Evolutionary conservation across 2,797 vertebrate genomes (phyloP), one percentile per base, ranked within the genome.

Genomic region (Melanitta fusca): DNA sequence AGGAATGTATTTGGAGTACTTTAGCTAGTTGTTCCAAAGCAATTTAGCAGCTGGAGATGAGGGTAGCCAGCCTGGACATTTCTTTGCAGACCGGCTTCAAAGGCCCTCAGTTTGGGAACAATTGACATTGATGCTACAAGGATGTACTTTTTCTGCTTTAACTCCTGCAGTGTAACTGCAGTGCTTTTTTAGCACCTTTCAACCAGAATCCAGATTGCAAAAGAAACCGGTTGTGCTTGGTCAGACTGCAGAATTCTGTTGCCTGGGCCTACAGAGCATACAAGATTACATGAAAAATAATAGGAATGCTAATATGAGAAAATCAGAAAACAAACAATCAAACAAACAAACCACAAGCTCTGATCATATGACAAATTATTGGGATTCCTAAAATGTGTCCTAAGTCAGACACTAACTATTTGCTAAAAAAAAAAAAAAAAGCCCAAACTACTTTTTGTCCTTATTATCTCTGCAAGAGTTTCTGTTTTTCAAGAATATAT

Each of bases 1-100:
- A 85, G 74, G 88, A 80, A 80, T 13, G 41, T 45, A 53, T 58
- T 79, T 74, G 72, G 86, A 85, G 30, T 80, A 80, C 30, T 94
- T 93, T 58, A 81, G 32, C 32, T 74, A 71, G n/a, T 34, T 94
- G 51, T 93, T 85, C 51, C 38, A 78, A 47, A 4, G 81, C 45
- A 89, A 41, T 87, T 94, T 89, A 94, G 80, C 78, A 94, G 88
- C 79, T 78, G 75, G 84, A 85, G 69, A 69, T 58, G 79, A 96
- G 58, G 57, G 78, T 2, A 87, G 75, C 58, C 83, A 93, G 80
- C 54, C 47, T 51, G 62, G 65, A 74, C 45, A 34, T 51, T 70
- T 87, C 94, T 78, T 85, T 75, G 65, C 71, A 91, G 61, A 65
- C 75, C 45, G 56, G 83, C 68, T 89, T 74, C 91, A 85, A 87